These are phyloP conservation scores for Megalurothrips usitatus DNA, from an alignment of 2,888 invertebrate genomes.

Conservation along the genomic window DNA sequence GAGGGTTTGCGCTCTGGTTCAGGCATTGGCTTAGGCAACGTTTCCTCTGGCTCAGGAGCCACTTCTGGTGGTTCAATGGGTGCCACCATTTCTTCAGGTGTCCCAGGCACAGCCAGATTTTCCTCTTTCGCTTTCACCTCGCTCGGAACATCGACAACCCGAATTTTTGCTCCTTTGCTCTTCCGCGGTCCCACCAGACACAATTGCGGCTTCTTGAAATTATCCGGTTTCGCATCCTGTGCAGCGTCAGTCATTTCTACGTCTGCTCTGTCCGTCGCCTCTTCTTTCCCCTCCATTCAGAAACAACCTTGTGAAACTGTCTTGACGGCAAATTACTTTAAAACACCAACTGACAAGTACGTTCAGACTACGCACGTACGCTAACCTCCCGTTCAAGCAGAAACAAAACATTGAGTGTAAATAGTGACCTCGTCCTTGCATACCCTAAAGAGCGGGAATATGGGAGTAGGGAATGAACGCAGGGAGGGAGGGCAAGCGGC, in stretches of 20 bases:
- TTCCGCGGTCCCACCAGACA: background rate
- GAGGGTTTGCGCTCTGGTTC: background rate
- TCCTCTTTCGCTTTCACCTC: background rate
- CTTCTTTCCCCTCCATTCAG: background rate
- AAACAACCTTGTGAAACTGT: no score
- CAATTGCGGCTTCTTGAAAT: background rate
- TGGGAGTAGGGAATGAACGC: no score
- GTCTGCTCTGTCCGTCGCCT: background rate
- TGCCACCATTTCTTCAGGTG: background rate
- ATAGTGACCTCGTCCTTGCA: no score
- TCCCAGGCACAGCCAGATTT: background rate
- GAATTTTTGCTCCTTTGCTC: background rate
- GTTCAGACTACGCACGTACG: no score
- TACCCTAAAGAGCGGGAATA: no score
- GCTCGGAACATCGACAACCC: background rate
- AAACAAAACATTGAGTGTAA: no score
- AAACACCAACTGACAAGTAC: no score
- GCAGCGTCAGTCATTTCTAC: background rate
- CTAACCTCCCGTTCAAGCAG: no score
- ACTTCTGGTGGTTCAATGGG: background rate
- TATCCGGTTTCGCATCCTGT: background rate
- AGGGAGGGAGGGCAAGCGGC: no score
- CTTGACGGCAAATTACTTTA: no score
- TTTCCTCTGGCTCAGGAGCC: background rate
- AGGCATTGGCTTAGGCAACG: background rate